These are phyloP conservation scores for Perca flavescens DNA, from an alignment of 2,113 vertebrate genomes.

Conservation along the genomic window DNA sequence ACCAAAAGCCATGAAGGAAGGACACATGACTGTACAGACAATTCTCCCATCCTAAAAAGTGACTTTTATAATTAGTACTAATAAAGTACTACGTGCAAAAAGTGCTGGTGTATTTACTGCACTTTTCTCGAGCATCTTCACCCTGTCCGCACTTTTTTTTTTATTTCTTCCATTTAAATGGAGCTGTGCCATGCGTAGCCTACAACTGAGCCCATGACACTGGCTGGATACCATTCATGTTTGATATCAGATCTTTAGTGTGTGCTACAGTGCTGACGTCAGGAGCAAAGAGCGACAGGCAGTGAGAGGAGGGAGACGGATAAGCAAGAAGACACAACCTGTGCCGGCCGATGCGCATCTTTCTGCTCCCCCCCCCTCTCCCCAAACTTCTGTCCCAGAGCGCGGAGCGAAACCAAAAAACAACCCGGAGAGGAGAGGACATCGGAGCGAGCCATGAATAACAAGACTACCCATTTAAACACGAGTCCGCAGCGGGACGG, in stretches of 20 bases:
- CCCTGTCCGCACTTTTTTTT: too few relatives aligned
- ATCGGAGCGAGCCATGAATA: slow-evolving; percentile 70
- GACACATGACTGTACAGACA: too few relatives aligned
- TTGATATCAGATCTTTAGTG: background rate
- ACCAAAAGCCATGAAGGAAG: too few relatives aligned
- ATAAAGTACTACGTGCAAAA: too few relatives aligned
- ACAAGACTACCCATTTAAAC: slow-evolving; percentile 59
- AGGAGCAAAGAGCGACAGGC: slow-evolving; percentile 61
- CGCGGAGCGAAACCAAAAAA: background rate
- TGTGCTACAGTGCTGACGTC: slow-evolving; percentile 76
- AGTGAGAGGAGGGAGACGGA: slow-evolving; percentile 39
- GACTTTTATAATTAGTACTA: too few relatives aligned
- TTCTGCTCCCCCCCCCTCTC: background rate
- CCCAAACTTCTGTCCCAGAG: slow-evolving; percentile 59
- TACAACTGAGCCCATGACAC: background rate
- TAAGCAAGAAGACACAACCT: slow-evolving; percentile 37
- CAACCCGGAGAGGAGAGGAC: background rate
- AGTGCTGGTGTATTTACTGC: too few relatives aligned
- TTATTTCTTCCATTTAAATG: background rate
- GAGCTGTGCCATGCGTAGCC: background rate
- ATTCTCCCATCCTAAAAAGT: too few relatives aligned
- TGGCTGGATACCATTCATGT: background rate
- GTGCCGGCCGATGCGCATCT: slow-evolving; percentile 45
- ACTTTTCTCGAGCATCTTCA: too few relatives aligned
- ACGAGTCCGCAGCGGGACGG: slow-evolving; percentile 56